Evolutionary conservation across 2,888 invertebrate genomes (phyloP), one percentile per base, ranked within the genome.

Genomic region (Cataglyphis rosenhaueri): DNA sequence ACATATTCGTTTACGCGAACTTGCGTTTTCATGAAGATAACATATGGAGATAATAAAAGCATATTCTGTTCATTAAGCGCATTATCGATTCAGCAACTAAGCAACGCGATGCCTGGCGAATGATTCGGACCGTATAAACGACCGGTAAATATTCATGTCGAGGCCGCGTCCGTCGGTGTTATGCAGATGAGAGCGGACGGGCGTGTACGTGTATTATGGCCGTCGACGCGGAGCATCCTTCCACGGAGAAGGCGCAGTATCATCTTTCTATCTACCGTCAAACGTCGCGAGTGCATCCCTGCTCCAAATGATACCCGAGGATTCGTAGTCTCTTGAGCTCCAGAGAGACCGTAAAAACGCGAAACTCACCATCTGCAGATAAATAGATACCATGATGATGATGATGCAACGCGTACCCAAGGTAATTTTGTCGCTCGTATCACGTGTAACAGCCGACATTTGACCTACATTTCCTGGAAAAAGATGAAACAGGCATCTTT

Each of bases 61-160:
- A 35, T 64, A 62, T 57, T 12, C 32, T 44, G 59, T 44, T 70
- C 35, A 59, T 76, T 35, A 59, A 68, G 78, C 66, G 41, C 35
- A 61, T 65, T 75, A 66, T 76, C 44, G 78, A 70, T 70, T 61
- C 29, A 41, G 25, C 38, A 32, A 59, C 44, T 44, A 29, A 25
- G 65, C 35, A 52, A 41, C 35, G 59, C 70, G 70, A 59, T 64
- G 35, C 64, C 59, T 32, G 9, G 81, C 66, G 81, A 82, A 86
- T 71, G 88, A 88, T 82, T 88, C 55, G 87, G 87, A 87, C 85
- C 75, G 91, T 85, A 91, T 91, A 87, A 91, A 89, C 87, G 90
- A 90, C 91, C 91, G 91, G 89, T 91, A 91, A 91, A 91, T 91
- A 91, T 91, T 91, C 91, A 91, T 91, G 91, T 91, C 90, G 91